phyloP scores from a whole-genome alignment of 2,888 invertebrate genomes.

The Drosophila mimica region DNA sequence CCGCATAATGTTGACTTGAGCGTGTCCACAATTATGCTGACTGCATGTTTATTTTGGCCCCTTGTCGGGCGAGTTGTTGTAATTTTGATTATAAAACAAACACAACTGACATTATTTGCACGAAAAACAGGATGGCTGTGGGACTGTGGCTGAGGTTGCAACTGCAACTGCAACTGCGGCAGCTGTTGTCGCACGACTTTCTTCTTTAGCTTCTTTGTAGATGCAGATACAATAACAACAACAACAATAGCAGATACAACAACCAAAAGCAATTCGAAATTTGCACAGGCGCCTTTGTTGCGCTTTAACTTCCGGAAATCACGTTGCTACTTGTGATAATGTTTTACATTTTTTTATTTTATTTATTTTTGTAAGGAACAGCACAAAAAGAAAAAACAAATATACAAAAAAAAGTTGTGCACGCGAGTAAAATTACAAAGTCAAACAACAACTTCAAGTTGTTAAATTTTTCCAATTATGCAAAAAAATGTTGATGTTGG shows the following conservation, averaged over 20 bases:
- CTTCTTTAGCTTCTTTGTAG: slow-evolving; percentile 58
- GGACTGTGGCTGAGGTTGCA: slow-evolving; percentile 32
- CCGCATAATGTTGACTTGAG: slow-evolving; percentile 19
- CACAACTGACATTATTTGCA: slow-evolving; percentile 81
- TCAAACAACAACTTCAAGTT: slow-evolving; percentile 60
- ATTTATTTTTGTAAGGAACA: slow-evolving; percentile 45
- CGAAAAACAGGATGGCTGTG: slow-evolving; percentile 70
- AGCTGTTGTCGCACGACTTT: slow-evolving; percentile 78
- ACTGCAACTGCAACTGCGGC: slow-evolving; percentile 52
- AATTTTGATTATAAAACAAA: slow-evolving; percentile 77
- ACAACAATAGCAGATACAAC: slow-evolving; percentile 40
- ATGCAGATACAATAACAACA: slow-evolving; percentile 34
- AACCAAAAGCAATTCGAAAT: slow-evolving; percentile 67
- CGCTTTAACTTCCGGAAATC: slow-evolving; percentile 79
- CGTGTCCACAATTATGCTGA: slow-evolving; percentile 53
- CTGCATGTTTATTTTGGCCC: slow-evolving; percentile 47
- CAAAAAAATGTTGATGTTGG: slow-evolving; percentile 40
- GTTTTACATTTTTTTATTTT: slow-evolving; percentile 42
- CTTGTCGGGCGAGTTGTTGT: slow-evolving; percentile 67
- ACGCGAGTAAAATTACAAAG: slow-evolving; percentile 76
- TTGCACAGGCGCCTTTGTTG: slow-evolving; percentile 71
- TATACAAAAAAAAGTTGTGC: slow-evolving; percentile 54
- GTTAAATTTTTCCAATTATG: slow-evolving; percentile 64
- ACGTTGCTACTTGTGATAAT: slow-evolving; percentile 71
- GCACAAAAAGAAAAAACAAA: slow-evolving; percentile 25